Evolutionary conservation across 2,797 vertebrate species (phyloP), one percentile per base, ranked within the genome.

Genomic region (Mico argentatus): DNA sequence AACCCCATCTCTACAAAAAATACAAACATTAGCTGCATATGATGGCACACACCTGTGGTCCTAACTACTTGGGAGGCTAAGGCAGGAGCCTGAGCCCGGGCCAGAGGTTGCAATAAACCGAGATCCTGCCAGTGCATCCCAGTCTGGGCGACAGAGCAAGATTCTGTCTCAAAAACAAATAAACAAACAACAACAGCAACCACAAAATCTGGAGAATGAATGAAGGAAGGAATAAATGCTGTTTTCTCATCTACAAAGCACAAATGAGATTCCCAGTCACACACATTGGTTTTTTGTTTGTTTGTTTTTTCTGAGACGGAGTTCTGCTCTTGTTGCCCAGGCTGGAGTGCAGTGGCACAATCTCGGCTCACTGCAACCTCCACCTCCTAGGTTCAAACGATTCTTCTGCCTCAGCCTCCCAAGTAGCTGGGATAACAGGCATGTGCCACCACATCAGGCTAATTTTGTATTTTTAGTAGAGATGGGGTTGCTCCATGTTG

Each of bases 181-280:
- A n/a, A 70, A 36, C 64, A n/a, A 2, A 36, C 64, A 70, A 2
- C 70, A 72, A 24, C n/a, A 30, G 61, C 61, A 67, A 67, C 33
- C 61, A n/a, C 61, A 52, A 61, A 46, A 57, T 17, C 55, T 24
- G 33, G n/a, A 19, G 57, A 89, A 33, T 4, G 10, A 95, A 59
- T 2, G 50, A 81, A 86, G 27, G 46, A 27, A 52, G 13, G 24
- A 90, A 82, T 84, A 83, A 11, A 7, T 2, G 12, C 5, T 7
- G 1, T 39, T 11, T 52, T 73, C 79, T 87, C 26, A 27, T 30
- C n/a, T 33, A 41, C 52, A 36, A 64, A 10, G 22, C 30, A 11
- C 1, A 2, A 1, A 61, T 26, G 36, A 57, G 17, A 30, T 79
- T 0, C 27, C 12, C 9, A 14, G 48, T 11, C 64, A 12, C 5